Percentiles rank a stretch among this genome's conserved stretches.
Evolutionary conservation across 1,140 invertebrate genomes (phyloP).

Genomic region (Zaprionus camerounensis): DNA sequence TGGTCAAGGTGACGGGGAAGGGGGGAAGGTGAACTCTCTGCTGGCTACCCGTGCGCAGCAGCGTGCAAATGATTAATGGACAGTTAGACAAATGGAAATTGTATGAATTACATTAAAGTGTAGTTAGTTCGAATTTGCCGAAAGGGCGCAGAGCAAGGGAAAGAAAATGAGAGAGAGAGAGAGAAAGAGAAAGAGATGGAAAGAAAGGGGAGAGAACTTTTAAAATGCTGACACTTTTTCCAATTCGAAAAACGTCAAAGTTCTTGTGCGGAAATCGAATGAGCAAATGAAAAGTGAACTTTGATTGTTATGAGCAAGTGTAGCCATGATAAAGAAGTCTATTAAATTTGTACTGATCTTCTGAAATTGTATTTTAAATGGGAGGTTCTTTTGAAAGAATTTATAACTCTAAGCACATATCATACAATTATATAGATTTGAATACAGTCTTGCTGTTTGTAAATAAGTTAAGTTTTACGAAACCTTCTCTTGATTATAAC

Average conservation of each 20-base stretch:
- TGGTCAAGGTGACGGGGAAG: slow-evolving; percentile 27
- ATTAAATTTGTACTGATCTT: too few relatives aligned
- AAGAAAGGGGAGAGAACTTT: slow-evolving; percentile 45
- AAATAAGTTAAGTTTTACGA: too few relatives aligned
- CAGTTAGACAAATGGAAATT: slow-evolving; percentile 80
- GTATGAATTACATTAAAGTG: slow-evolving; percentile 82
- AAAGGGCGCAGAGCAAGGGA: neutral
- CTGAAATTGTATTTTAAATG: too few relatives aligned
- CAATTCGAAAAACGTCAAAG: slow-evolving; percentile 55
- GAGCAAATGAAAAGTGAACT: neutral
- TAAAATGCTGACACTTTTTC: slow-evolving; percentile 41
- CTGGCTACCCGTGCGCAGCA: slow-evolving; percentile 60
- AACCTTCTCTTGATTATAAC: too few relatives aligned
- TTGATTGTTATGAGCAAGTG: neutral
- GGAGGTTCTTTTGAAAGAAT: too few relatives aligned
- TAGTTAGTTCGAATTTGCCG: slow-evolving; percentile 70
- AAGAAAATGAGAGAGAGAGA: slow-evolving; percentile 4
- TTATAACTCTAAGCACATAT: neutral
- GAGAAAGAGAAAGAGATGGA: slow-evolving; percentile 1
- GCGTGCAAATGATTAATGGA: slow-evolving; percentile 80
- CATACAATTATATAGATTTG: neutral
- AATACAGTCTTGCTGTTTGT: too few relatives aligned
- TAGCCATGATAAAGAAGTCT: neutral
- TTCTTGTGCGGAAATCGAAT: slow-evolving; percentile 31
- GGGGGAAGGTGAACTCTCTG: neutral